Conservation (phyloP, 2,888 invertebrate genomes). For the Euzetes globulus region DNA sequence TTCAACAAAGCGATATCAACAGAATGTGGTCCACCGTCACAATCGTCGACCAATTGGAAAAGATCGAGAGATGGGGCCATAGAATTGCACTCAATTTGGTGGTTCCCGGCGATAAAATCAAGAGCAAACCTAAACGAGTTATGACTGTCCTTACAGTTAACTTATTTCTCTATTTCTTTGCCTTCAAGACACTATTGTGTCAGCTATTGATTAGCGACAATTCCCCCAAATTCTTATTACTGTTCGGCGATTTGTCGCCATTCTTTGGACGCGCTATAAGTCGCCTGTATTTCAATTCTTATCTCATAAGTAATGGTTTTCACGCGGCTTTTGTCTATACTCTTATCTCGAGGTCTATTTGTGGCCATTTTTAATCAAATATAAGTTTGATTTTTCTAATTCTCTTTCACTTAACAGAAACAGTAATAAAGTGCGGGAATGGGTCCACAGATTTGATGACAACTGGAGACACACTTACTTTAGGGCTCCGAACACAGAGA, state of each 20-base stretch:
- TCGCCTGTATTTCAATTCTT: slow-evolving; percentile 27
- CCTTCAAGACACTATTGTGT: background rate
- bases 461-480: background rate
- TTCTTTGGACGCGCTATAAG: slow-evolving; percentile 21
- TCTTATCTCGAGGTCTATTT: slow-evolving; percentile 14
- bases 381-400: background rate
- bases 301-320: slow-evolving; percentile 10
- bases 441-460: background rate
- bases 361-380: background rate
- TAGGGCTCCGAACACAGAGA: background rate
- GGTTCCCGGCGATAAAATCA: background rate
- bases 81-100: background rate
- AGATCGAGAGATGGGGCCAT: background rate
- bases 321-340: slow-evolving; percentile 21
- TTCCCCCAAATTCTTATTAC: too few relatives aligned
- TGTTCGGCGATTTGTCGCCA: background rate
- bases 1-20: background rate
- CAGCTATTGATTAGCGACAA: background rate
- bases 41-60: background rate
- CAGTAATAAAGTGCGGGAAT: background rate
- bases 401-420: background rate
- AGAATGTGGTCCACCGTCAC: background rate
- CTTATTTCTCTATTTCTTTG: background rate
- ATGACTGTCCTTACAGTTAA: background rate
- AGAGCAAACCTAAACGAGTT: background rate